These are phyloP conservation scores for Passer montanus DNA, from an alignment of 2,113 vertebrate genomes.

Conservation along the genomic window DNA sequence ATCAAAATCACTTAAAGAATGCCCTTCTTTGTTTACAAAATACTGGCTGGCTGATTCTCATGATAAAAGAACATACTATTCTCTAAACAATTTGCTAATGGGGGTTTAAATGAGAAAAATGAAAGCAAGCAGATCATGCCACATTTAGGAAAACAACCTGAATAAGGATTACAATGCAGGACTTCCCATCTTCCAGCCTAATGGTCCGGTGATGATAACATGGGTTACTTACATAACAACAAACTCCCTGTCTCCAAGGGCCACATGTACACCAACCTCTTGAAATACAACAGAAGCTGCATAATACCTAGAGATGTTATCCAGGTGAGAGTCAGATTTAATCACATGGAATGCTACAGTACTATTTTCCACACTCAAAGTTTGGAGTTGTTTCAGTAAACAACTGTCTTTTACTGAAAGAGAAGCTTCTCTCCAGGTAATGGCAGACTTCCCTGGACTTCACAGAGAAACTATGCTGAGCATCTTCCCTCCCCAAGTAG, in stretches of 20 bases:
- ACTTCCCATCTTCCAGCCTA: background rate
- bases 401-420: background rate
- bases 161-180: background rate
- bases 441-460: background rate
- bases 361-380: background rate
- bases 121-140: background rate
- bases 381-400: too few species aligned
- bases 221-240: rapidly evolving
- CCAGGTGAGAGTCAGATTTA: background rate
- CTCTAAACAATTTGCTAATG: background rate
- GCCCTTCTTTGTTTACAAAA: background rate
- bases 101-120: background rate
- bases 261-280: background rate
- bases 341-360: background rate
- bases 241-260: background rate
- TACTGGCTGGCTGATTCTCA: background rate
- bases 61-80: background rate
- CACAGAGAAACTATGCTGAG: background rate
- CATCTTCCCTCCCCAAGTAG: background rate
- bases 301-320: background rate
- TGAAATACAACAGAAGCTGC: background rate
- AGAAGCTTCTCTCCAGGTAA: background rate
- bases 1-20: background rate
- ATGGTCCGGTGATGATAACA: background rate
- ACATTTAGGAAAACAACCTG: background rate